These are phyloP conservation scores for Riparia riparia DNA, from an alignment of 2,113 vertebrate species.

Conservation along the genomic window DNA sequence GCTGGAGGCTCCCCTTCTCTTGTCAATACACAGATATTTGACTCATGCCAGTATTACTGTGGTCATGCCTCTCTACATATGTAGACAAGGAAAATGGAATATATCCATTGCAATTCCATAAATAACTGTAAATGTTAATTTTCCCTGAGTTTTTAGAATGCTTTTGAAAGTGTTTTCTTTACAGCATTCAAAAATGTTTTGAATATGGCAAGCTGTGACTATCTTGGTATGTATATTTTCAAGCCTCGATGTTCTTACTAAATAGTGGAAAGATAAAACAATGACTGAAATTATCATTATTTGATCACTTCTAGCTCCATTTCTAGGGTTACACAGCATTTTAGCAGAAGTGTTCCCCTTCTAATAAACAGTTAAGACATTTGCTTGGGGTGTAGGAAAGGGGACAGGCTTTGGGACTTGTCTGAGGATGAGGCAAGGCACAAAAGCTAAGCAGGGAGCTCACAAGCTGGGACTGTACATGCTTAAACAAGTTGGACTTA, in stretches of 20 bases:
- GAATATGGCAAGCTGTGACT: neutral
- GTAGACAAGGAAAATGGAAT: neutral
- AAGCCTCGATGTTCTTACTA: neutral
- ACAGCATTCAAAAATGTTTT: neutral
- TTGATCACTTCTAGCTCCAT: neutral
- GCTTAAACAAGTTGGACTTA: conserved; percentile 1
- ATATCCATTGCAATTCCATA: neutral
- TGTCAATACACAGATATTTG: neutral
- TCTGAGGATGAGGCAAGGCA: neutral
- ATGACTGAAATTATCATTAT: neutral
- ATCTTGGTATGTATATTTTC: neutral
- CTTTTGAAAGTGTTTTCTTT: neutral
- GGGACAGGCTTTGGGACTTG: neutral
- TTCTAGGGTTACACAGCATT: neutral
- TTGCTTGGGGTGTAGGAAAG: neutral
- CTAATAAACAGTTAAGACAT: neutral
- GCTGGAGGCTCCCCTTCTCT: neutral
- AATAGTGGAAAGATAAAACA: neutral
- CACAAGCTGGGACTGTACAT: neutral
- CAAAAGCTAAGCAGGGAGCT: neutral
- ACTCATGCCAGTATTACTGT: neutral
- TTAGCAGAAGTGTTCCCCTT: neutral
- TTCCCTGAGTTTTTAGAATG: neutral
- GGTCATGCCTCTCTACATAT: neutral
- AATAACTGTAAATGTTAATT: neutral